A percentile compares a stretch with the other conserved stretches of the same genome.
These are phyloP conservation scores for Leucozona laternaria DNA, from an alignment of 2,888 invertebrate genomes.

Conservation along the genomic window DNA sequence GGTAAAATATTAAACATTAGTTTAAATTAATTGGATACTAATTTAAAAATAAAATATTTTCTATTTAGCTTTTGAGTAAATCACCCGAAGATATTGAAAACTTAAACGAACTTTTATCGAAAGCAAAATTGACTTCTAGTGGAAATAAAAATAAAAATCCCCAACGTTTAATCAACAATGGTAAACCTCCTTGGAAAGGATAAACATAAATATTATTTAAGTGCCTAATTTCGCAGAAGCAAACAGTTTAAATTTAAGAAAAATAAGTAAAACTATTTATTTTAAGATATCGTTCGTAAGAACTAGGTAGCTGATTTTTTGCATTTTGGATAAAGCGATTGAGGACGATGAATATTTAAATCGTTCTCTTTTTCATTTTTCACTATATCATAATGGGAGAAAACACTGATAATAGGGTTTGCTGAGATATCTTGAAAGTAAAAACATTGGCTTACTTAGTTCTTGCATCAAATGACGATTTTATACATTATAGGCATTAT, in stretches of 20 bases:
- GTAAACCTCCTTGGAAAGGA: conserved; percentile 81
- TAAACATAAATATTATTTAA: not conserved
- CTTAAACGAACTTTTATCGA: conserved; percentile 80
- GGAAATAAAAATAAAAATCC: conserved; percentile 75
- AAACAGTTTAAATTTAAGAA: conserved; percentile 11
- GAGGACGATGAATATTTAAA: not conserved
- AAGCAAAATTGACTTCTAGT: conserved; percentile 75
- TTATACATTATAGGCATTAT: not conserved
- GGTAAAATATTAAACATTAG: conserved; percentile 75
- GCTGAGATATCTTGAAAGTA: not conserved
- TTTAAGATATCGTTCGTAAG: not conserved
- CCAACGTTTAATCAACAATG: conserved; percentile 74
- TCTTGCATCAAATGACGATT: not conserved
- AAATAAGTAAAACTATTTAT: not conserved
- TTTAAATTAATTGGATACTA: not conserved
- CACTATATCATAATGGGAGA: no score
- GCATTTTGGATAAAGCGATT: not conserved
- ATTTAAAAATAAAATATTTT: not conserved
- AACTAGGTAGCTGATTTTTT: not conserved
- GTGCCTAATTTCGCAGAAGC: conserved; percentile 3
- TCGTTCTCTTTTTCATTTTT: no score
- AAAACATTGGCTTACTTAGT: not conserved
- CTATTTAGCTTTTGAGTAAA: conserved; percentile 85
- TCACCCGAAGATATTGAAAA: conserved; percentile 84
- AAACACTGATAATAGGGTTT: no score